These are phyloP conservation scores for Hirudo medicinalis DNA, from an alignment of 1,140 invertebrate species.

Conservation along the genomic window DNA sequence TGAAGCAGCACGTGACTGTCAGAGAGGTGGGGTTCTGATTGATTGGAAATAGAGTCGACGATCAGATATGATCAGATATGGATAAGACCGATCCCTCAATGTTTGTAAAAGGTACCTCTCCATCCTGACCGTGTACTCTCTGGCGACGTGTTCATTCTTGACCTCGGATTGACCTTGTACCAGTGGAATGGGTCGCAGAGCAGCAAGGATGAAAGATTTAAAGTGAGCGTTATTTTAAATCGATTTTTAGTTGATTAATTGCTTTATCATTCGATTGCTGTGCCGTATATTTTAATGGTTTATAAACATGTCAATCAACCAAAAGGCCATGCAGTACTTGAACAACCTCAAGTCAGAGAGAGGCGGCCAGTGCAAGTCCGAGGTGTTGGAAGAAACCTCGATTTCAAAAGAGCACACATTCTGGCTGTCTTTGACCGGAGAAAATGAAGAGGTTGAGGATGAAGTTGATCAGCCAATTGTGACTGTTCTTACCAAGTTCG, in stretches of 20 bases:
- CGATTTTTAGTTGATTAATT: no score
- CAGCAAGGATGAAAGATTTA: slow-evolving; percentile 35
- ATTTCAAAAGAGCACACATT: slow-evolving; percentile 6
- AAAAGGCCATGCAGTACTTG: slow-evolving; percentile 14
- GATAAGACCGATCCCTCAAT: background rate
- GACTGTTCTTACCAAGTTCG: no score
- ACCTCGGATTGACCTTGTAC: slow-evolving; percentile 60
- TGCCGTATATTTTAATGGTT: background rate
- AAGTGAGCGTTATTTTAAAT: slow-evolving; percentile 25
- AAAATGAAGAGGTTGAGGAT: slow-evolving; percentile 8
- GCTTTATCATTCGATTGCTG: no score
- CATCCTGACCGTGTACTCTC: slow-evolving; percentile 52
- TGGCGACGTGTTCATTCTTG: slow-evolving; percentile 77
- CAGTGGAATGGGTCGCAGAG: slow-evolving; percentile 49
- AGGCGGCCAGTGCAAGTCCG: background rate
- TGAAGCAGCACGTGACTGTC: slow-evolving; percentile 28
- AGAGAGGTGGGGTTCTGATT: slow-evolving; percentile 30
- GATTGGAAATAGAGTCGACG: no score
- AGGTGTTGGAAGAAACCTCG: background rate
- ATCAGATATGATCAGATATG: background rate
- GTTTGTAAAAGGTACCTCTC: background rate
- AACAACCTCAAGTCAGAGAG: slow-evolving; percentile 14
- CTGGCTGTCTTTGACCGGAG: slow-evolving; percentile 15
- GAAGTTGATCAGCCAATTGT: background rate
- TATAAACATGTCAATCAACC: background rate